A percentile compares a stretch with the other conserved stretches of the same genome.
These are phyloP conservation scores for Phenganax stokvisi DNA, from an alignment of 92 coral and sea anemone genomes.

Conservation along the genomic window DNA sequence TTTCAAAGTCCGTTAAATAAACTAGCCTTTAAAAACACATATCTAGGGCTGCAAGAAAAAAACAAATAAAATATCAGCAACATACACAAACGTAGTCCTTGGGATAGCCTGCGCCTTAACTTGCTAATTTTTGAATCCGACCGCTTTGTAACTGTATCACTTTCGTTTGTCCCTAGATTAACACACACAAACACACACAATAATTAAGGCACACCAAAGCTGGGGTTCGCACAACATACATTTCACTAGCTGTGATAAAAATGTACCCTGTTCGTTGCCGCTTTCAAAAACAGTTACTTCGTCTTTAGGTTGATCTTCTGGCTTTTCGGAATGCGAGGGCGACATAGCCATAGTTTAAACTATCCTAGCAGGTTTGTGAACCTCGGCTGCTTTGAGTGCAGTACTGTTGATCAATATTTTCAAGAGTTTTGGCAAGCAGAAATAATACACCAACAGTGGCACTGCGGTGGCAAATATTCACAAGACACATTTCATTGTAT, in stretches of 20 bases:
- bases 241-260: neutral
- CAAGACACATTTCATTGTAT: neutral
- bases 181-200: slow-evolving; percentile 10
- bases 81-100: slow-evolving; percentile 90
- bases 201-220: neutral
- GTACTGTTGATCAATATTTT: slow-evolving; percentile 6
- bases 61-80: neutral
- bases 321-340: slow-evolving; percentile 1
- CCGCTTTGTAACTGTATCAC: slow-evolving; percentile 40
- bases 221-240: neutral
- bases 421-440: slow-evolving; percentile 5
- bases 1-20: neutral
- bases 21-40: neutral
- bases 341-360: slow-evolving; percentile 16
- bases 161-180: slow-evolving; percentile 13
- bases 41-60: neutral
- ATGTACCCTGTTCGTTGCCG: slow-evolving; percentile 12
- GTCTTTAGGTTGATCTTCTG: neutral
- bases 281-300: slow-evolving; percentile 7
- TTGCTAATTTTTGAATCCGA: slow-evolving; percentile 82
- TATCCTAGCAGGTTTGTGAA: neutral
- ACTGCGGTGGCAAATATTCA: neutral
- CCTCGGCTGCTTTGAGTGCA: neutral
- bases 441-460: neutral
- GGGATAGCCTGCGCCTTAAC: slow-evolving; percentile 78